Evolutionary conservation across 2,888 invertebrate species (phyloP).

Genomic region (Anodontia alba): DNA sequence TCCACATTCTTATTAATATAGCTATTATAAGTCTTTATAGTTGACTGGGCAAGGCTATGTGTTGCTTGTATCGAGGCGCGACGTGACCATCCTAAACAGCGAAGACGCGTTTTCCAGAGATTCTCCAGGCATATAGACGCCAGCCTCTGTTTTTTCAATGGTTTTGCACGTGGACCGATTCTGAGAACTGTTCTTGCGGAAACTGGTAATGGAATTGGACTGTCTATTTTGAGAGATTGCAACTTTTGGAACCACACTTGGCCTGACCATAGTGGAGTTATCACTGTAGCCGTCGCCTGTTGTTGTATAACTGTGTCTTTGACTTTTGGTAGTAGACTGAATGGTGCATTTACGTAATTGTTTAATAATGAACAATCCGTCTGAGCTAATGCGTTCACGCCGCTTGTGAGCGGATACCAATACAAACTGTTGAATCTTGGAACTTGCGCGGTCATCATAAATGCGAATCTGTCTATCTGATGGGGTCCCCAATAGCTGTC

Average conservation of each 20-base stretch:
- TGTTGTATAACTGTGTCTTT: too few relatives aligned
- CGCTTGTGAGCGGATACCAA: too few relatives aligned
- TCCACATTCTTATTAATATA: slow-evolving; percentile 10
- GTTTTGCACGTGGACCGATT: slow-evolving; percentile 11
- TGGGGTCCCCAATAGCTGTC: slow-evolving; percentile 23
- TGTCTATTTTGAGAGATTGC: background rate
- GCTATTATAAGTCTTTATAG: slow-evolving; percentile 2
- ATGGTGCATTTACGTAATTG: too few relatives aligned
- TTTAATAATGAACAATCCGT: too few relatives aligned
- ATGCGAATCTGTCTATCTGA: slow-evolving; percentile 17
- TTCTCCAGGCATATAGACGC: slow-evolving; percentile 7
- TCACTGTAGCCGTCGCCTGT: too few relatives aligned
- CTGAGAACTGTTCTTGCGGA: slow-evolving; percentile 12
- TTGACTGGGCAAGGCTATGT: slow-evolving; percentile 6
- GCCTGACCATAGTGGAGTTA: too few relatives aligned
- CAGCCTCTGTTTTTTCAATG: slow-evolving; percentile 15
- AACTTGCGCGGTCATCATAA: too few relatives aligned
- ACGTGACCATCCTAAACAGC: slow-evolving; percentile 12
- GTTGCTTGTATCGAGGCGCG: background rate
- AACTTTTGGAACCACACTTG: slow-evolving; percentile 4
- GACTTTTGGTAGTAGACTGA: too few relatives aligned
- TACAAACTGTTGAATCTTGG: too few relatives aligned
- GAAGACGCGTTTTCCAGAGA: slow-evolving; percentile 16
- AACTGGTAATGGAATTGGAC: slow-evolving; percentile 1
- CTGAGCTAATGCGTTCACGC: too few relatives aligned